These are phyloP conservation scores for Bufo gargarizans DNA, from an alignment of 2,113 vertebrate species.

Conservation along the genomic window DNA sequence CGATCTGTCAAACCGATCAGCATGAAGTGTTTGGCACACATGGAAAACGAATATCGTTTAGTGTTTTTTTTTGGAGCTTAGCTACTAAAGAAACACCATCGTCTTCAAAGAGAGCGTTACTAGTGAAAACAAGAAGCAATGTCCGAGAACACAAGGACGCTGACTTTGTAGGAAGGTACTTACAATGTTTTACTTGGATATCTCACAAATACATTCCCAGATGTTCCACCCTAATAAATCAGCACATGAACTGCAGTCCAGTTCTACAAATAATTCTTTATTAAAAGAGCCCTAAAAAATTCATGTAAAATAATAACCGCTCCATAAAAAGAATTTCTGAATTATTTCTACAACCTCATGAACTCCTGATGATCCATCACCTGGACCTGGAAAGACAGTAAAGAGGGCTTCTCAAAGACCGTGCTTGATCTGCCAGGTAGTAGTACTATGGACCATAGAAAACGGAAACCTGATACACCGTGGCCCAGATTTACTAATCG, in stretches of 20 bases:
- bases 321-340: neutral
- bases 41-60: too few relatives aligned
- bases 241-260: neutral
- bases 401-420: neutral
- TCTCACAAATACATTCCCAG: neutral
- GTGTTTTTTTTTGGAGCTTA: neutral
- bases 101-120: neutral
- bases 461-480: neutral
- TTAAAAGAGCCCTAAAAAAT: neutral
- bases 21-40: too few relatives aligned
- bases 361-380: neutral
- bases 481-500: too few relatives aligned
- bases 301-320: neutral
- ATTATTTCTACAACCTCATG: neutral
- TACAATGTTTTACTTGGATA: slow-evolving; percentile 3
- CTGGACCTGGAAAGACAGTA: neutral
- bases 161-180: neutral
- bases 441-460: neutral
- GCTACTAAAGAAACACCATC: neutral
- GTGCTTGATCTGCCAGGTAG: neutral
- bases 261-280: neutral
- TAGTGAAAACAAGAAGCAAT: neutral
- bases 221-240: slow-evolving; percentile 13
- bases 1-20: too few relatives aligned
- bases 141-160: neutral